Percentiles rank a stretch among this genome's conserved stretches.
Evolutionary conservation across 2,888 invertebrate genomes (phyloP).

Genomic region (Drosophila merina): DNA sequence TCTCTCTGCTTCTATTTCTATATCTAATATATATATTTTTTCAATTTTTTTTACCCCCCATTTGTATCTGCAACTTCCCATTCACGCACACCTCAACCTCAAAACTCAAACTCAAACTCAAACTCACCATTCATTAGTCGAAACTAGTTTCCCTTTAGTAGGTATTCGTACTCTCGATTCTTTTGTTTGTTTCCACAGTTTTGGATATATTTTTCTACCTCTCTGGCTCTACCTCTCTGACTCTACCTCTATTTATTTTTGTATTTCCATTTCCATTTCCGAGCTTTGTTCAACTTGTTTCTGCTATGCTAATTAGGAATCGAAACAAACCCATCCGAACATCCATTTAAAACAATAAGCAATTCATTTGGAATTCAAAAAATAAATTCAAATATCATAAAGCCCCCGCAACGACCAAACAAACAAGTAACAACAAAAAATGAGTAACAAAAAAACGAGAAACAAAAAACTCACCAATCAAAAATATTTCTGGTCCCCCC

Average conservation of each 20-base stretch:
- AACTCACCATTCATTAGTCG: constrained; percentile 64
- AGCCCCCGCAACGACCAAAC: constrained; percentile 19
- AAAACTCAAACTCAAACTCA: too few relatives aligned
- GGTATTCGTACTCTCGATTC: constrained; percentile 20
- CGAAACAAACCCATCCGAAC: constrained; percentile 52
- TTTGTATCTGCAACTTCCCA: constrained; percentile 57
- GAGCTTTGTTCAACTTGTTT: constrained; percentile 43
- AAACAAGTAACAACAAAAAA: not conserved
- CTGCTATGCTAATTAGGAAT: constrained; percentile 67
- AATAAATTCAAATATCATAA: constrained; percentile 66
- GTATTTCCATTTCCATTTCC: constrained; percentile 36
- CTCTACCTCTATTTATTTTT: constrained; percentile 6
- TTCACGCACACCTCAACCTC: constrained; percentile 53
- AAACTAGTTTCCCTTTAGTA: constrained; percentile 66
- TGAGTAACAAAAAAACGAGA: not conserved
- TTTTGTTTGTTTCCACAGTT: constrained; percentile 22
- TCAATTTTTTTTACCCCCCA: constrained; percentile 6
- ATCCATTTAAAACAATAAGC: constrained; percentile 69
- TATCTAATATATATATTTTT: constrained; percentile 8
- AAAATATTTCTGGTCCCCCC: constrained; percentile 20
- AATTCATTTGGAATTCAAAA: constrained; percentile 61
- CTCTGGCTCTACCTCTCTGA: not conserved
- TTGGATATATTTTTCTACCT: not conserved
- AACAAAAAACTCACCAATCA: constrained; percentile 5
- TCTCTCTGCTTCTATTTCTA: not conserved